phyloP scores from a whole-genome alignment of 2,888 invertebrate genomes.

The Idaea biselata region DNA sequence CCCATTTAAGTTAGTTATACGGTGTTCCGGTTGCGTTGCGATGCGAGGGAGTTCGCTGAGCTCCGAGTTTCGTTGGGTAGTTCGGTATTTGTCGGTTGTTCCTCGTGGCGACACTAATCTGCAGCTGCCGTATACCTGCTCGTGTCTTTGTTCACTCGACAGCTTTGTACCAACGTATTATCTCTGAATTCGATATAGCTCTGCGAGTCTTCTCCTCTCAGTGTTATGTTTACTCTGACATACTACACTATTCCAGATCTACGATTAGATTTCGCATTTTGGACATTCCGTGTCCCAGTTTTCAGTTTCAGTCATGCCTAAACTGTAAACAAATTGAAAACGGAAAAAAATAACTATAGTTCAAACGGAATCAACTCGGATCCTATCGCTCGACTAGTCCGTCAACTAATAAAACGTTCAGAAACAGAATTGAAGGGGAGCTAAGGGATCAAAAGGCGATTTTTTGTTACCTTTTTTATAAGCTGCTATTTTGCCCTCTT shows the following conservation, averaged over 20 bases:
- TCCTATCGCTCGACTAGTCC: slow-evolving; percentile 61
- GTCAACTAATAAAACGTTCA: slow-evolving; percentile 73
- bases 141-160: slow-evolving; percentile 61
- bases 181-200: slow-evolving; percentile 37
- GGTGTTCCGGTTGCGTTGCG: slow-evolving; percentile 39
- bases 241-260: neutral
- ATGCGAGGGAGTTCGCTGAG: slow-evolving; percentile 33
- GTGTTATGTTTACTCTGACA: slow-evolving; percentile 1
- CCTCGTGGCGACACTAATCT: slow-evolving; percentile 52
- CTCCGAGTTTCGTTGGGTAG: slow-evolving; percentile 42
- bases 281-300: neutral
- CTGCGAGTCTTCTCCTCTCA: slow-evolving; percentile 4
- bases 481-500: slow-evolving; percentile 76
- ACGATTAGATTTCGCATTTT: neutral
- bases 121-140: slow-evolving; percentile 72
- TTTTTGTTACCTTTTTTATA: slow-evolving; percentile 76
- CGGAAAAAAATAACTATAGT: slow-evolving; percentile 19
- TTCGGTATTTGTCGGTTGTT: slow-evolving; percentile 26
- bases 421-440: slow-evolving; percentile 71
- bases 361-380: slow-evolving; percentile 31
- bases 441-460: slow-evolving; percentile 73
- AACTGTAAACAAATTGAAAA: slow-evolving; percentile 4
- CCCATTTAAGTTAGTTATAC: slow-evolving; percentile 65
- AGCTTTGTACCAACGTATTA: slow-evolving; percentile 50
- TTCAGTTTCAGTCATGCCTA: neutral